A percentile compares a stretch with the other conserved stretches of the same genome.
Evolutionary conservation across 2,888 invertebrate genomes (phyloP).

Genomic region (Acanthosepion lycidas): DNA sequence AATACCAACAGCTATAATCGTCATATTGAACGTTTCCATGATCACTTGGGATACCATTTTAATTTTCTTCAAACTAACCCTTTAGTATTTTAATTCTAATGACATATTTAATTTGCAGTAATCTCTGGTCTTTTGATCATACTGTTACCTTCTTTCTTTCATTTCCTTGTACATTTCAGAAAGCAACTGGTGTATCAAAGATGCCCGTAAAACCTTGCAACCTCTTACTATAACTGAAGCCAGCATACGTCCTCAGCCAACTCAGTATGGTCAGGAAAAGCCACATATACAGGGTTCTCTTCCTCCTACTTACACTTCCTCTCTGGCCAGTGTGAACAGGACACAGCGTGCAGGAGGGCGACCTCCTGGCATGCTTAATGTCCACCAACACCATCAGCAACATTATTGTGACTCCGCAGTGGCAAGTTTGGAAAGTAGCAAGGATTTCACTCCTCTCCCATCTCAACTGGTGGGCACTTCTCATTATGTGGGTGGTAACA

Average conservation of each 20-base stretch:
- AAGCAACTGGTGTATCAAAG: constrained; percentile 45
- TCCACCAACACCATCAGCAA: neutral
- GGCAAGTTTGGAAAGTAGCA: constrained; percentile 37
- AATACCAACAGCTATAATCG: neutral
- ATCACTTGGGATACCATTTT: neutral
- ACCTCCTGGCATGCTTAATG: constrained; percentile 35
- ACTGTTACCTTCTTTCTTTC: constrained; percentile 7
- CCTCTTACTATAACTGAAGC: constrained; percentile 45
- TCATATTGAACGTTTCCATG: neutral
- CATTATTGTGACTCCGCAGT: constrained; percentile 39
- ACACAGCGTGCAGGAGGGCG: constrained; percentile 41
- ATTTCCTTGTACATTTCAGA: constrained; percentile 42
- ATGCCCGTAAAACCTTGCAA: constrained; percentile 44
- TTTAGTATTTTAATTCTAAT: neutral
- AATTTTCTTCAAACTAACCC: neutral
- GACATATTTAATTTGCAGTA: neutral
- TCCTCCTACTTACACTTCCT: neutral
- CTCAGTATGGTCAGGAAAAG: constrained; percentile 40
- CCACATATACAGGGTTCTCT: neutral
- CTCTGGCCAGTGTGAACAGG: constrained; percentile 34
- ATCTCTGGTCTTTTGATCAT: neutral
- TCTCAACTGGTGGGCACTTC: neutral
- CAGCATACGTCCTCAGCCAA: neutral
- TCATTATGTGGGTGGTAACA: neutral
- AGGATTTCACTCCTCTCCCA: constrained; percentile 23